Evolutionary conservation across 64 coral and sea anemone species (phyloP), one percentile per base, ranked within the genome.

Genomic region (Montipora efflorescens): DNA sequence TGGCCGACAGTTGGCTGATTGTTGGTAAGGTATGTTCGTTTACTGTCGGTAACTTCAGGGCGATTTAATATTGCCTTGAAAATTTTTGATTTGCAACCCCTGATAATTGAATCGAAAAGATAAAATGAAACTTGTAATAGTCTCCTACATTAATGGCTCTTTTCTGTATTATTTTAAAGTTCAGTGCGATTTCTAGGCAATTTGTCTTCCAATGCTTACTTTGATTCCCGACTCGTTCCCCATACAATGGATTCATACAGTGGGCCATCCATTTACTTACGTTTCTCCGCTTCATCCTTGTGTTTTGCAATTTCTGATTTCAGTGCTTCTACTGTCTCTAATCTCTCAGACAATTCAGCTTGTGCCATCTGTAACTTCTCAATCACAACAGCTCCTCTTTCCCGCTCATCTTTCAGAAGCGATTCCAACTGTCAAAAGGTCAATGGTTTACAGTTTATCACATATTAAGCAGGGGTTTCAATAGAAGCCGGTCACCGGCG

Each of bases 241-340:
- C 36, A 36, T 76, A 15, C 8, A 76, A 76, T 2, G 46, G 12
- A 36, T 2, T 28, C 28, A 36, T 76, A 14, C 7, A 76, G 48
- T 2, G 47, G 12, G 1, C 0, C 9, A 58, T n/a, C 14, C 18
- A 4, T 57, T 4, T 1, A 12, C 90, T 77, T 67, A 98, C 96
- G 57, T 93, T 90, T 98, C 78, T 98, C 90, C 57, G 93, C 74
- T 58, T 72, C 57, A 49, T 87, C 77, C 36, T 90, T 89, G 18
- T 98, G 94, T 81, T 84, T 98, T 80, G 93, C 96, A 52, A 98
- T 81, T 58, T 95, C 93, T 59, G 69, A 76, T 87, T 98, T 98
- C 44, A 98, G 79, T 77, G 78, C 75, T 47, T 98, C 96, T 67
- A 98, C 68, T 5, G 90, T 93, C 73, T 98, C 93, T 76, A 86